Evolutionary conservation across 2,888 invertebrate species (phyloP), one percentile per base, ranked within the genome.

Genomic region (Endotricha flammealis): DNA sequence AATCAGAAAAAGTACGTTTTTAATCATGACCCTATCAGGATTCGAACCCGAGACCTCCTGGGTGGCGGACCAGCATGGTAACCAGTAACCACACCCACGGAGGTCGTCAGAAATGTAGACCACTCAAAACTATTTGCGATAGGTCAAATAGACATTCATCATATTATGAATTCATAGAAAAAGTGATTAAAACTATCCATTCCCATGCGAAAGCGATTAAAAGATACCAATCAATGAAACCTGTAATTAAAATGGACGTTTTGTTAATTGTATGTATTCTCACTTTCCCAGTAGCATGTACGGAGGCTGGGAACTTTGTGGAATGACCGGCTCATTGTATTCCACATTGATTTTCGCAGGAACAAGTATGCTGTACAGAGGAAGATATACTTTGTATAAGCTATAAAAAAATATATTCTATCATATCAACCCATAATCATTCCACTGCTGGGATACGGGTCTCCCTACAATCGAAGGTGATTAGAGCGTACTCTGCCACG

Each of bases 201-300:
- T 20, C 20, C 20, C 20, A 2, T 20, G n/a, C 7, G 3, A 20
- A 20, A 20, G n/a, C 7, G 3, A 20, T 20, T 20, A 20, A 2
- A 6, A 20, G 20, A 20, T 20, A 20, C 7, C 20, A 20, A 20
- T 20, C 20, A 20, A 20, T 20, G 20, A 4, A 2, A 6, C 20
- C 6, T 6, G 20, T 20, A 20, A 20, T 20, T 20, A 20, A 37
- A 9, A 27, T 25, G 39, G 44, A 32, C 41, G 38, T 25, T 39
- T 43, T 35, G 42, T 45, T 63, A 62, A 66, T 66, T 57, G 53
- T 44, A 47, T 30, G 43, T 37, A 50, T 57, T 51, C 50, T 48
- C 53, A 64, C 59, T 61, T 61, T 62, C 63, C 55, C 64, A 62
- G 55, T 46, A 42, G 42, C 57, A 38, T 12, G 45, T 46, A n/a